Evolutionary conservation across 2,888 invertebrate species (phyloP).

Genomic region (Xylophagus ater): DNA sequence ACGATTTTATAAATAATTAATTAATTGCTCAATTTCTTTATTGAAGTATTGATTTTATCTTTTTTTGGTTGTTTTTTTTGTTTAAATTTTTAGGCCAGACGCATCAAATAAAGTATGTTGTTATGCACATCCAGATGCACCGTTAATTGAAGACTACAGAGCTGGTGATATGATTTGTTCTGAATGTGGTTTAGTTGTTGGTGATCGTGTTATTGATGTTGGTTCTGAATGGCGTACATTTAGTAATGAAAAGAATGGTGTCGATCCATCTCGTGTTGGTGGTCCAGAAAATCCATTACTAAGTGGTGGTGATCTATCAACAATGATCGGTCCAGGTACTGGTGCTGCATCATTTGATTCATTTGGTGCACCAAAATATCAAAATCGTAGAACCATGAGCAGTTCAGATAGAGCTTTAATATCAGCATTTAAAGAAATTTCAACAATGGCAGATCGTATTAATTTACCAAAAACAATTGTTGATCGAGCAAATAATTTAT

Average conservation of each 20-base stretch:
- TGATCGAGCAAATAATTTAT: constrained; percentile 90
- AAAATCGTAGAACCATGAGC: constrained; percentile 70
- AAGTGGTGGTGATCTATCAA: constrained; percentile 91
- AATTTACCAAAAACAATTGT: constrained; percentile 95
- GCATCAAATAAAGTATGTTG: constrained; percentile 72
- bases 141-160: constrained; percentile 94
- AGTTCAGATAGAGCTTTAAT: constrained; percentile 91
- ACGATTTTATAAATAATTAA: no score
- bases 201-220: constrained; percentile 99
- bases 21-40: constrained; percentile 6
- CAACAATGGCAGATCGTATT: constrained; percentile 95
- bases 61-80: constrained; percentile 4
- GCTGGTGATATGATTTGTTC: constrained; percentile 99
- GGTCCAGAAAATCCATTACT: constrained; percentile 96
- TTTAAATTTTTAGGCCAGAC: constrained; percentile 44
- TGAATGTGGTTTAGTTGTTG: constrained; percentile 98
- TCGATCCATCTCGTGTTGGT: constrained; percentile 99
- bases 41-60: neutral
- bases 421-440: constrained; percentile 94
- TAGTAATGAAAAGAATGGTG: constrained; percentile 93
- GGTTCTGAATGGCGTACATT: constrained; percentile 99
- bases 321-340: constrained; percentile 73
- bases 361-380: constrained; percentile 68
- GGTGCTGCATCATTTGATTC: constrained; percentile 80
- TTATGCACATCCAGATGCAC: constrained; percentile 89